Base-by-base conservation (phyloP, 2,888 invertebrate genomes). In the Zygaena filipendulae region DNA sequence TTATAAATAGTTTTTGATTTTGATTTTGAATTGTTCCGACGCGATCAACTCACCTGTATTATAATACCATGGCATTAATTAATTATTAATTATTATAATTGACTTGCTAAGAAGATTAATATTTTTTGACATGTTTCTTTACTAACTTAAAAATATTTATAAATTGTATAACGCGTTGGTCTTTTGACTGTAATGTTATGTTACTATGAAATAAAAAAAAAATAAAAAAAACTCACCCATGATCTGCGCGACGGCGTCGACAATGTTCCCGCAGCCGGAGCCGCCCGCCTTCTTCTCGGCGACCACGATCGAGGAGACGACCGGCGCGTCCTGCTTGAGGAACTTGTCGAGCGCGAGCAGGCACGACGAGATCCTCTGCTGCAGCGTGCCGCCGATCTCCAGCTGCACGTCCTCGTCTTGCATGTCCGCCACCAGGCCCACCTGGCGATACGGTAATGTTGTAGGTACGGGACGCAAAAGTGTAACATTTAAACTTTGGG, bases 321-420 rank as follows among this genome's bases (percentile, higher is more conserved):
- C 80, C 0, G 91, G 69, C 1, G 79, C 62, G 3, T 88, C 85
- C 36, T 87, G 87, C 35, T 83, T 83, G 29, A 98, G 68, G 63
- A 97, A 84, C 20, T 71, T 75, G 50, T 91, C 89, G 13, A 96
- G 64, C 1, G 88, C 83, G 13, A 85, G 72, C 8, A 96, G 72
- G 53, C 95, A 95, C 0, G 92, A 93, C 0, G 86, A 83, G 48
- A 96, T 91, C 42, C 87, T 84, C 59, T 96, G 96, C 35, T 92
- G 94, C 2, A 93, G 70, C 0, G 94, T 95, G 7, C 95, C 95
- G 27, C 85, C 85, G 21, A 88, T 88, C 36, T 87, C 84, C 14
- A 88, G 60, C 39, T 87, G 87, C 12, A 85, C 82, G 37, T 87
- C 83, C 2, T 87, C 85, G 33, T 88, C 87, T 39, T 85, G 82